Conservation (phyloP, 2,113 vertebrate species). For the Oostethus manadensis region DNA sequence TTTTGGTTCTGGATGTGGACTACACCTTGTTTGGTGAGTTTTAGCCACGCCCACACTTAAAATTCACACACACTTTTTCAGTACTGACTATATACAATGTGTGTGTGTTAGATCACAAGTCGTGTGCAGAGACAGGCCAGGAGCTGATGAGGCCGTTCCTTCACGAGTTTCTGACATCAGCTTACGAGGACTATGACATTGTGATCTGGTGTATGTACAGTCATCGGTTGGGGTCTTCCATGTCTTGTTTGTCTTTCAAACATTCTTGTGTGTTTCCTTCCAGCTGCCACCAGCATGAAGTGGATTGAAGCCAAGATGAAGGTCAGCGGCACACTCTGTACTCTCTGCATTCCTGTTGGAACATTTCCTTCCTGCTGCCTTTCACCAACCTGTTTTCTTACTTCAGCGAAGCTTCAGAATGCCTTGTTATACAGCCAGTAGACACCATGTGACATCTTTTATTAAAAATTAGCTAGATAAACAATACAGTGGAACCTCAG, state of each 20-base stretch:
- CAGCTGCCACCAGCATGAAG: conserved; percentile 99
- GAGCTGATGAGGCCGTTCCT: conserved; percentile 98
- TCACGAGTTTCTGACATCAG: conserved; percentile 95
- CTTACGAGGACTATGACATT: conserved; percentile 97
- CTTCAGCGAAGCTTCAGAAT: too few relatives aligned
- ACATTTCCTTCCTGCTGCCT: too few relatives aligned
- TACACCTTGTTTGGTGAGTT: conserved; percentile 96
- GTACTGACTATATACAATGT: not conserved
- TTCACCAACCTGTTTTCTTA: too few relatives aligned
- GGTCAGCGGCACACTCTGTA: conserved; percentile 68
- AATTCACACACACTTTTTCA: not conserved
- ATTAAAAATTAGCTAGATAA: not conserved
- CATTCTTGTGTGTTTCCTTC: conserved; percentile 29
- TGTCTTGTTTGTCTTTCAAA: not conserved
- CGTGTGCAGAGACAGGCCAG: conserved; percentile 94
- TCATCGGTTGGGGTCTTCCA: not conserved
- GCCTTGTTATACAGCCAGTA: too few relatives aligned
- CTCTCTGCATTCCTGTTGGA: not conserved
- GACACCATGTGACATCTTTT: not conserved
- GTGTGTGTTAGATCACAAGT: conserved; percentile 85
- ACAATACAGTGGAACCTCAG: too few relatives aligned
- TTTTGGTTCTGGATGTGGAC: conserved; percentile 94
- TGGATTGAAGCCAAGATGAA: conserved; percentile 99
- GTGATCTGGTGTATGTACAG: conserved; percentile 97
- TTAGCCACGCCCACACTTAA: not conserved